Evolutionary conservation across 2,113 vertebrate species (phyloP), one percentile per base, ranked within the genome.

Genomic region (Mandrillus leucophaeus): DNA sequence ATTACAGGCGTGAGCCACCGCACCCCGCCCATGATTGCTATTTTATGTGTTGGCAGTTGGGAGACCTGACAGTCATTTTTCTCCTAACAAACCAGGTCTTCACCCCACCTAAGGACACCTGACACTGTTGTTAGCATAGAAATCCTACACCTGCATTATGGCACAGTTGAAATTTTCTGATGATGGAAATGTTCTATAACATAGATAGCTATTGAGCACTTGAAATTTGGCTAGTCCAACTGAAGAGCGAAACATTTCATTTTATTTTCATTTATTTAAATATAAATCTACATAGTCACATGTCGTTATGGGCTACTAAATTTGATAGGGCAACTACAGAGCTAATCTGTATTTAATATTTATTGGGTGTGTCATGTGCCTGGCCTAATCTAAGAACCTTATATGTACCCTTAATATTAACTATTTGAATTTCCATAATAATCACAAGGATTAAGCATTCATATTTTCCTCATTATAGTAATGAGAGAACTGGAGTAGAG

Each of bases 11-110:
- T 64, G 27, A 64, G 61, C 61, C 61, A 64, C 61, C 1, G 5
- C 12, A 30, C 13, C 61, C 11, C 0, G 27, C 61, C 5, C 0
- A 6, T 17, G 17, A 7, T 55, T 32, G 6, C 40, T 5, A 1
- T 80, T 86, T 45, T 9, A 20, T n/a, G 6, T 76, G 80, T 38
- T 48, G 12, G 8, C 8, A 22, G 2, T 35, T 55, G 5, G 45
- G 32, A 64, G 25, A 22, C 14, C 68, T 64, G n/a, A 73, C 3
- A 20, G 11, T 76, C 23, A 23, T 55, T 68, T 73, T 48, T 55
- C 55, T 55, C 8, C 13, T 72, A 75, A 78, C 1, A 87, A 66
- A 30, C 16, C 22, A 52, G 13, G 8, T 73, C 14, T 8, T 76
- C 20, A 7, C 14, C 27, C 68, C 7, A 59, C 8, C 38, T 40